phyloP scores from a whole-genome alignment of 2,113 vertebrate genomes.

The Sinocyclocheilus grahami region DNA sequence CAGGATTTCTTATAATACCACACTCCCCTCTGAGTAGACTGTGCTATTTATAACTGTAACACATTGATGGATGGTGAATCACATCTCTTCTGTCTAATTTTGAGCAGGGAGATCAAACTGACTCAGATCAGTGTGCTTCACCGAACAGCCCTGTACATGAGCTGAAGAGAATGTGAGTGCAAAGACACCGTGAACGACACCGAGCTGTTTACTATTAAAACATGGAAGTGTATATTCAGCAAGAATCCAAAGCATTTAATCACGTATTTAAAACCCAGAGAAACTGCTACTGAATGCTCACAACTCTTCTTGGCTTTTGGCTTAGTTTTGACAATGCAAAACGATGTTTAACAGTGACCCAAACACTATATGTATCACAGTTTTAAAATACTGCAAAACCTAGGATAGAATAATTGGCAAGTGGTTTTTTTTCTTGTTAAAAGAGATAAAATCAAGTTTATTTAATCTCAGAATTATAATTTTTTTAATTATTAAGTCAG shows the following conservation, averaged over 20 bases:
- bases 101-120: conserved; percentile 66
- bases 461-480: too few species aligned
- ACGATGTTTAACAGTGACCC: conserved; percentile 55
- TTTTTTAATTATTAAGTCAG: background rate
- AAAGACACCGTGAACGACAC: conserved; percentile 11
- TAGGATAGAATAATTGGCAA: conserved; percentile 19
- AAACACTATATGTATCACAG: conserved; percentile 61
- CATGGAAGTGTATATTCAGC: background rate
- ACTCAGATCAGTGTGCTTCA: conserved; percentile 66
- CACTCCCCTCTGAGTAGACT: background rate
- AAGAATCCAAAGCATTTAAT: background rate
- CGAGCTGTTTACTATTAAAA: conserved; percentile 19
- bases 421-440: background rate
- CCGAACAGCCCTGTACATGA: conserved; percentile 55
- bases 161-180: conserved; percentile 71
- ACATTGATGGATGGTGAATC: conserved; percentile 10
- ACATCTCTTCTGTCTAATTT: conserved; percentile 28
- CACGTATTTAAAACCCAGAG: background rate
- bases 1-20: background rate
- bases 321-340: background rate
- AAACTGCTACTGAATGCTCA: background rate
- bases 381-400: conserved; percentile 28
- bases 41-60: conserved; percentile 6
- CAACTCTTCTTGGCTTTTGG: background rate
- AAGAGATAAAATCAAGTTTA: background rate